These are phyloP conservation scores for Echinops telfairi DNA, from an alignment of 2,113 vertebrate species.

Conservation along the genomic window DNA sequence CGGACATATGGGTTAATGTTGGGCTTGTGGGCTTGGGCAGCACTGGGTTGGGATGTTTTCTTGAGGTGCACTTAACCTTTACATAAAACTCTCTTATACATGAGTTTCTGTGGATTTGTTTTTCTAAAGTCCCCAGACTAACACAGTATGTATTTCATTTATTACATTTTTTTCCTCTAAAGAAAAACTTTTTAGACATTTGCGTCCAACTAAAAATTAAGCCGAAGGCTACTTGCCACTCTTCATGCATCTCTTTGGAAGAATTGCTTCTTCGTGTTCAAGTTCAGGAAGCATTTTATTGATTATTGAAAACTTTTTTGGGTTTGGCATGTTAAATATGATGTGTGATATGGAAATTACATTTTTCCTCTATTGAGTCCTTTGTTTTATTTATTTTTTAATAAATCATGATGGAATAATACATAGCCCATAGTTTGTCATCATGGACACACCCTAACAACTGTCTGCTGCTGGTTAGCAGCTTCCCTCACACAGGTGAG, in stretches of 20 bases:
- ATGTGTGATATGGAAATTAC: neutral
- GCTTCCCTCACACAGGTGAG: constrained; percentile 27
- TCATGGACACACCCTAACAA: neutral
- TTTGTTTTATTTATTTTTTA: neutral
- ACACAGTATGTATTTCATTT: neutral
- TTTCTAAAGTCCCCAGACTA: too few relatives aligned
- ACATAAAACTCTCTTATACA: too few relatives aligned
- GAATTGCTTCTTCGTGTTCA: neutral
- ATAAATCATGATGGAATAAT: neutral
- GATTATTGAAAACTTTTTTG: neutral
- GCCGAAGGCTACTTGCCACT: neutral
- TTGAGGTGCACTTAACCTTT: too few relatives aligned
- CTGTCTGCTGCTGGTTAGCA: neutral
- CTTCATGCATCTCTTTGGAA: neutral
- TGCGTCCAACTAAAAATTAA: constrained; percentile 20
- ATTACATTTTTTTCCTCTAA: neutral
- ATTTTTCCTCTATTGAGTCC: neutral
- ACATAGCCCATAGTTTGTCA: neutral
- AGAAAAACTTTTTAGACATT: constrained; percentile 29
- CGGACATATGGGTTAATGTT: too few relatives aligned
- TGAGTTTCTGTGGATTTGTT: too few relatives aligned
- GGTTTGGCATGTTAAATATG: constrained; percentile 36
- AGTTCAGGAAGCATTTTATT: neutral
- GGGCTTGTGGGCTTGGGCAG: too few relatives aligned
- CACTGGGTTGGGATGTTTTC: too few relatives aligned